phyloP scores from a whole-genome alignment of 2,113 vertebrate genomes.

The Athene cunicularia region DNA sequence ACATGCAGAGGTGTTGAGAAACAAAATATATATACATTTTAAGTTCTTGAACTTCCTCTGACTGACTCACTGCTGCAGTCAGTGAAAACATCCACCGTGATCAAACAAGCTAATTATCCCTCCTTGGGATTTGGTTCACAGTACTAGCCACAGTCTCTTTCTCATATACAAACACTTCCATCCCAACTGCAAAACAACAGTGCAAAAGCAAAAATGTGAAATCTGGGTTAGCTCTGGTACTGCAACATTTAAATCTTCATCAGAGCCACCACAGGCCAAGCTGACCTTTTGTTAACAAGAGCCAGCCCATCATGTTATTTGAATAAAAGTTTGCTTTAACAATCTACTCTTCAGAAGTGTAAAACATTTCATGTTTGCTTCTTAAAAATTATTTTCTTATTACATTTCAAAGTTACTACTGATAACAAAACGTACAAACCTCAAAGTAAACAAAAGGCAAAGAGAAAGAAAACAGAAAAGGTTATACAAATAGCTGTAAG shows the following conservation, averaged over 20 bases:
- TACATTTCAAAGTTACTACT: constrained; percentile 16
- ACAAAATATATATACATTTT: neutral
- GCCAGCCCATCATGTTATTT: neutral
- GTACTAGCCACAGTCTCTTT: neutral
- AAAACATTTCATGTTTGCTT: neutral
- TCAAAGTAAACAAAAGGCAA: constrained; percentile 16
- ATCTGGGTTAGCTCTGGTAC: neutral
- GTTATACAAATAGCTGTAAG: constrained; percentile 35
- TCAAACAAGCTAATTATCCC: neutral
- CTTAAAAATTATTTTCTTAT: constrained; percentile 37
- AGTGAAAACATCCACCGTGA: neutral
- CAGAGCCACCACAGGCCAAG: neutral
- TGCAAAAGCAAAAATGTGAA: neutral
- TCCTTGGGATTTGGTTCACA: neutral
- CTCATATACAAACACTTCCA: neutral
- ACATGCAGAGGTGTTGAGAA: neutral
- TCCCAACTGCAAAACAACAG: neutral
- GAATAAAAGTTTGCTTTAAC: constrained; percentile 4
- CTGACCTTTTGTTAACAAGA: constrained; percentile 49
- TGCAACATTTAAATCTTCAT: constrained; percentile 46
- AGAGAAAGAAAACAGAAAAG: constrained; percentile 22
- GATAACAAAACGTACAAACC: neutral
- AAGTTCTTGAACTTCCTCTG: neutral
- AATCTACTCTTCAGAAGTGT: neutral
- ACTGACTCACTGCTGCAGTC: neutral